Base-by-base conservation (phyloP, 53 echinoderm and acorn worm genomes). In the Paracentrotus lividus region DNA sequence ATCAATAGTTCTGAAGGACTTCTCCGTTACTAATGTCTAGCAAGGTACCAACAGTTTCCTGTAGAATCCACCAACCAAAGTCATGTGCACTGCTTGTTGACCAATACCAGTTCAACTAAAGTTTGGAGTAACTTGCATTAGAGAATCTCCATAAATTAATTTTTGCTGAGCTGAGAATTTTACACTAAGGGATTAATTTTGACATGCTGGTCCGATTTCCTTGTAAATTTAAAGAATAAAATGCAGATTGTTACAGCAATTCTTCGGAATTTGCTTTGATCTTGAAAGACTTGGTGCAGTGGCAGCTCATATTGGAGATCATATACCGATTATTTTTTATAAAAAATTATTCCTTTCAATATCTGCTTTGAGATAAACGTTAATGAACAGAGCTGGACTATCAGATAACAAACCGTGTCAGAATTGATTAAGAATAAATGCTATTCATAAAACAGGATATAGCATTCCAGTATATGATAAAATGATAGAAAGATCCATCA, bases 1-100 rank as follows among this genome's bases (percentile, higher is more conserved):
- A 81, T 81, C 81, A 81, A 81, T 81, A 81, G n/a, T 47, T 49
- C 81, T 81, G 1, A 18, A 81, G 81, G 81, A 81, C 47, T 81
- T 45, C 33, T 81, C 81, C 44, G 26, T 81, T 45, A 47, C 81
- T 12, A n/a, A 27, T n/a, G 81, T 81, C 81, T 81, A 23, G 47
- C 18, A 23, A 47, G 27, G 81, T 47, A 81, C 26, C 47, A 45
- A 8, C 45, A 10, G 23, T 76, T 40, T 76, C 76, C 76, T 42
- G 42, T 26, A 0, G 0, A 4, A 47, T 72, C 16, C n/a, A 81
- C n/a, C 44, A 47, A 38, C 27, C 3, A 24, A 77, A 43, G 77
- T 42, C 81, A 15, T 45, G 47, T 47, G 36, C 40, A 36, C 72
- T 72, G 72, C 32, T 27, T 66, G 32, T 66, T 31, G 1, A 6